A percentile compares a stretch with the other conserved stretches of the same genome.
Conservation (phyloP, 2,797 vertebrate genomes). For the Clangula hyemalis region DNA sequence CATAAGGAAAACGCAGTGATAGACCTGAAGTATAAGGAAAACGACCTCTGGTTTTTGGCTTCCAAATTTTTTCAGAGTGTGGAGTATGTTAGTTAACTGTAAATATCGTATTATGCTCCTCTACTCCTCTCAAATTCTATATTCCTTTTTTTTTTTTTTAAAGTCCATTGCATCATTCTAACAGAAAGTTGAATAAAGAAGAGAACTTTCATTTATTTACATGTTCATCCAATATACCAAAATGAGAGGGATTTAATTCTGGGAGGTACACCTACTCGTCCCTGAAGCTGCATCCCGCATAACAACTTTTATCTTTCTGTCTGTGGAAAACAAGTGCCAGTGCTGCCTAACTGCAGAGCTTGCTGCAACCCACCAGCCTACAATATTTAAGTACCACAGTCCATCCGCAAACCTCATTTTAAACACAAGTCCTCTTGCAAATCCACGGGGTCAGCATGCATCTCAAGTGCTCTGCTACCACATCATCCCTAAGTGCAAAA, state of each 20-base stretch:
- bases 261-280: not conserved
- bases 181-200: conserved; percentile 1
- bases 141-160: no score
- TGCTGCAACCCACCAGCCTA: not conserved
- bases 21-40: conserved; percentile 15
- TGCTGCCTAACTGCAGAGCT: not conserved
- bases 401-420: not conserved
- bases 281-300: not conserved
- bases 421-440: not conserved
- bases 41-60: not conserved
- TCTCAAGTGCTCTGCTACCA: not conserved
- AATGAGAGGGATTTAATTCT: not conserved
- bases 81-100: not conserved
- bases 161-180: not conserved
- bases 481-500: not conserved
- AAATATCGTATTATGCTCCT: not conserved
- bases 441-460: not conserved
- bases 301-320: not conserved
- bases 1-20: conserved; percentile 19
- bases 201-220: not conserved
- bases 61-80: not conserved
- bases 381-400: not conserved
- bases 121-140: no score
- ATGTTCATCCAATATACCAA: not conserved
- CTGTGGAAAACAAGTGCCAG: not conserved